These are phyloP conservation scores for Sesamia nonagrioides DNA, from an alignment of 1,140 invertebrate genomes.

Conservation along the genomic window DNA sequence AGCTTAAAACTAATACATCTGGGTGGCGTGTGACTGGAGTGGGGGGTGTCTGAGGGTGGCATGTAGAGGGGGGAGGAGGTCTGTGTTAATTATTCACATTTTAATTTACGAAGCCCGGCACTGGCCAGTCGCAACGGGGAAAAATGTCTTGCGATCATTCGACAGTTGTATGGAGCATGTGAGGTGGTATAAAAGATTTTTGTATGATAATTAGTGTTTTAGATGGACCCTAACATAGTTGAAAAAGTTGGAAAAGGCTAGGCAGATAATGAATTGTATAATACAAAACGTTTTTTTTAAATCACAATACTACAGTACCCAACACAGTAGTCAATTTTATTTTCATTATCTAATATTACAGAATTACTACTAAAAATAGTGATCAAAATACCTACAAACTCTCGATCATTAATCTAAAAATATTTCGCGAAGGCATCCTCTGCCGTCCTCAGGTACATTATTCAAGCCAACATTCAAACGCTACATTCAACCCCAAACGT, in stretches of 20 bases:
- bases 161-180: conserved; percentile 71
- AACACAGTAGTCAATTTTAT: background rate
- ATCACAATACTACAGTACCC: too few relatives aligned
- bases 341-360: background rate
- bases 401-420: conserved; percentile 25
- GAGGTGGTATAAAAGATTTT: conserved; percentile 44
- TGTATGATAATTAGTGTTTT: background rate
- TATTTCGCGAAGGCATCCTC: conserved; percentile 12
- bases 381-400: background rate
- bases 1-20: conserved; percentile 86
- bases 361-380: background rate
- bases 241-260: background rate
- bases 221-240: background rate
- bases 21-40: conserved; percentile 65
- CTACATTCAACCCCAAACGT: conserved; percentile 59
- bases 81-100: conserved; percentile 84
- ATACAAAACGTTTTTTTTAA: background rate
- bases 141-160: conserved; percentile 83
- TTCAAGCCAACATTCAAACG: conserved; percentile 46
- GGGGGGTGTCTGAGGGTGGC: conserved; percentile 48
- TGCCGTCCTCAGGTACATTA: conserved; percentile 44
- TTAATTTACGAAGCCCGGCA: conserved; percentile 82
- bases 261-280: background rate
- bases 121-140: conserved; percentile 69
- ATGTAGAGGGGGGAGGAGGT: conserved; percentile 54